These are phyloP conservation scores for Penaeus indicus DNA, from an alignment of 1,140 invertebrate species.

Conservation along the genomic window DNA sequence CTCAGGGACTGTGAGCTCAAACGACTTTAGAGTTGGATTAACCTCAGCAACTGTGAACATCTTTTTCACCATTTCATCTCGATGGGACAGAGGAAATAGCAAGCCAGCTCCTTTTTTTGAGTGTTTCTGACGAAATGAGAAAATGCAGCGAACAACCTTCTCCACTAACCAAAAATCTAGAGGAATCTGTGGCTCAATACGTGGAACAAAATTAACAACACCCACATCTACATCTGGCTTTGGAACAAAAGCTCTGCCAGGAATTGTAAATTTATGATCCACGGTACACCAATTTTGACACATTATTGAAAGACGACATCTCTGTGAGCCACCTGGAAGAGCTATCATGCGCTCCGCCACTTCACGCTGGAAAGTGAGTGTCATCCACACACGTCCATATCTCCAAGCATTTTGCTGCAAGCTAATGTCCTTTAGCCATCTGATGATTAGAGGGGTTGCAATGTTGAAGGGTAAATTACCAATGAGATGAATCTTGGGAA, in stretches of 20 bases:
- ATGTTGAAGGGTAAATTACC: constrained; percentile 99
- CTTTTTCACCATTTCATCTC: constrained; percentile 77
- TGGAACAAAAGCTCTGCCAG: constrained; percentile 90
- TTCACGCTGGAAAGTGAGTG: constrained; percentile 96
- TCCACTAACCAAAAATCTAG: constrained; percentile 90
- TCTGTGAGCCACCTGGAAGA: constrained; percentile 74
- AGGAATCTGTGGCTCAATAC: constrained; percentile 81
- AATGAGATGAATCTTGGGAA: constrained; percentile 87
- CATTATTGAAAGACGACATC: constrained; percentile 93
- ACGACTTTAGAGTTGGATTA: constrained; percentile 78
- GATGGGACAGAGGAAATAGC: constrained; percentile 81
- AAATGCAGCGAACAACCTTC: constrained; percentile 89
- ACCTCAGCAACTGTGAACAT: constrained; percentile 83
- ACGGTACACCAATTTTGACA: constrained; percentile 92
- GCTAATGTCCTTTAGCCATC: constrained; percentile 88
- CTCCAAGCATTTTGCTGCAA: constrained; percentile 82
- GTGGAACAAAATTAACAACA: constrained; percentile 89
- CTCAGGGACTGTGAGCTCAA: constrained; percentile 83
- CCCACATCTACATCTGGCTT: constrained; percentile 96
- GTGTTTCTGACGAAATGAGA: constrained; percentile 89
- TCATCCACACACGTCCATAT: constrained; percentile 88
- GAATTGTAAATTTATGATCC: constrained; percentile 87
- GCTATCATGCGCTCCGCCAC: constrained; percentile 92
- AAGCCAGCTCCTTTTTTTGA: constrained; percentile 69
- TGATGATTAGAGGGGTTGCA: constrained; percentile 91